Evolutionary conservation across 2,113 vertebrate genomes (phyloP).

Genomic region (Pogonocichla stellata): DNA sequence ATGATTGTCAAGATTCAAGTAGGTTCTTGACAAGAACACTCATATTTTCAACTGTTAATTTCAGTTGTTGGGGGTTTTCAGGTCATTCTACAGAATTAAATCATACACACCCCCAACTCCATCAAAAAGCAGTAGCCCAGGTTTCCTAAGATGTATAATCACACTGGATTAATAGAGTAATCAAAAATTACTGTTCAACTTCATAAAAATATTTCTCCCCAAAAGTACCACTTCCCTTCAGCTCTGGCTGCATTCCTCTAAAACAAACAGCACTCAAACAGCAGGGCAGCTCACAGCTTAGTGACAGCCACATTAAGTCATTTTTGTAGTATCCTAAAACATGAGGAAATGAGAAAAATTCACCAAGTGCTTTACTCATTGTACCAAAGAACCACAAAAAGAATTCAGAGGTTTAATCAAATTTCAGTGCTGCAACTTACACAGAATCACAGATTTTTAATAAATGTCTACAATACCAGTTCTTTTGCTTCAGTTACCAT

Average conservation of each 20-base stretch:
- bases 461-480: neutral
- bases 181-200: neutral
- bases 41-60: neutral
- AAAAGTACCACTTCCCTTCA: neutral
- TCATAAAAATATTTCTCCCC: neutral
- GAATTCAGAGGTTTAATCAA: neutral
- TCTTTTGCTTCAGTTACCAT: neutral
- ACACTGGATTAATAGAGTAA: neutral
- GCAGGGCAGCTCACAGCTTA: neutral
- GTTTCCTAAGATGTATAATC: neutral
- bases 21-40: neutral
- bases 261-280: neutral
- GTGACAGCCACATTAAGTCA: neutral
- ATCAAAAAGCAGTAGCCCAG: neutral
- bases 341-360: neutral
- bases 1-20: neutral
- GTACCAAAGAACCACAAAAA: neutral
- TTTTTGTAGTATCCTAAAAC: neutral
- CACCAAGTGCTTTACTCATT: neutral
- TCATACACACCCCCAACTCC: rapidly evolving
- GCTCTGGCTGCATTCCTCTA: neutral
- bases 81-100: neutral
- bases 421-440: neutral
- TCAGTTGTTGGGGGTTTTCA: neutral
- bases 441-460: neutral